Conservation (phyloP, 2,113 vertebrate species). For the Sardina pilchardus region DNA sequence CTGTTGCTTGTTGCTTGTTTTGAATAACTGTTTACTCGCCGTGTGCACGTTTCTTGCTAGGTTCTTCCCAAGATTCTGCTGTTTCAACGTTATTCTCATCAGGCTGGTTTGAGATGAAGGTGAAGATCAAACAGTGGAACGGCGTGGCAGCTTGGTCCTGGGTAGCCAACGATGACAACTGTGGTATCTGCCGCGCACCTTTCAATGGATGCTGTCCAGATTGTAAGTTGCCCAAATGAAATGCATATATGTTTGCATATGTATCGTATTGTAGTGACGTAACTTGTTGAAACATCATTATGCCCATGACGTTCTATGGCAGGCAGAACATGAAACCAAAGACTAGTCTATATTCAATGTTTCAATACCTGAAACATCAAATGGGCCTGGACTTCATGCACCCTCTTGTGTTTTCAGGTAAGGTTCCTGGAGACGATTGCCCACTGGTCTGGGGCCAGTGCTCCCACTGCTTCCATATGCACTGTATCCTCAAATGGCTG, state of each 20-base stretch:
- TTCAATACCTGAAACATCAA: too few species aligned
- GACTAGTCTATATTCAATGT: too few species aligned
- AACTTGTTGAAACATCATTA: too few species aligned
- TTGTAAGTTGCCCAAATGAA: conserved; percentile 75
- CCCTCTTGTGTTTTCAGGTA: conserved; percentile 72
- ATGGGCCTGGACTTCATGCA: neutral
- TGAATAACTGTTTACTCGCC: too few species aligned
- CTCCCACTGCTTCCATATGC: conserved; percentile 98
- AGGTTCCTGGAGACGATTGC: conserved; percentile 95
- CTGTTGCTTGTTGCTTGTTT: too few species aligned
- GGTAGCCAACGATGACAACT: conserved; percentile 97
- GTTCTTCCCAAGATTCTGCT: neutral
- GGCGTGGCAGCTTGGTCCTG: conserved; percentile 94
- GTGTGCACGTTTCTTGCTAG: too few species aligned
- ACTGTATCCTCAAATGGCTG: conserved; percentile 98
- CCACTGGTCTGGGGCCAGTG: conserved; percentile 97
- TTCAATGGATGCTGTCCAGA: conserved; percentile 97
- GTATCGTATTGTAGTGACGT: neutral
- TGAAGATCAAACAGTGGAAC: conserved; percentile 89
- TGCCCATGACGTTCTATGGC: too few species aligned
- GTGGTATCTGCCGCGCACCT: conserved; percentile 92
- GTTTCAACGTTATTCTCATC: neutral
- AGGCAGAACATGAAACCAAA: too few species aligned
- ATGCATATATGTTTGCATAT: neutral
- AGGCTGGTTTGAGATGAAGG: conserved; percentile 73